phyloP scores from a whole-genome alignment of 1,140 invertebrate genomes.

The Drosophila trapezifrons region DNA sequence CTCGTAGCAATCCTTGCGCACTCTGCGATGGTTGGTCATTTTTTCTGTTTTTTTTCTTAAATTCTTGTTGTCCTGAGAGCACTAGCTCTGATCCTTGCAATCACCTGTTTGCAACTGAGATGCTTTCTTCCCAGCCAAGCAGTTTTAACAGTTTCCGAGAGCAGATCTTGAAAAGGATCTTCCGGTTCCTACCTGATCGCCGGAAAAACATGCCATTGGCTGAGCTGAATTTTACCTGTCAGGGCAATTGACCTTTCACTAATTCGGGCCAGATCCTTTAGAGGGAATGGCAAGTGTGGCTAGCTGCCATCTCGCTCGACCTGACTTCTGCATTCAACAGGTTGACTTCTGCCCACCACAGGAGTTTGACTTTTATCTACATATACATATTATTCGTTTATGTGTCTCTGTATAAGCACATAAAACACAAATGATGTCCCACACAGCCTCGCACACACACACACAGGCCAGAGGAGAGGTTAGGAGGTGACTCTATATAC shows the following conservation, averaged over 20 bases:
- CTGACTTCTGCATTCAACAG: slow-evolving; percentile 60
- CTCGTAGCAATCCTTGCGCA: slow-evolving; percentile 75
- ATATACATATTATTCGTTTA: slow-evolving; percentile 16
- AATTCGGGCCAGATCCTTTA: slow-evolving; percentile 52
- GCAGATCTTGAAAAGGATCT: slow-evolving; percentile 19
- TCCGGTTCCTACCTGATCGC: slow-evolving; percentile 21
- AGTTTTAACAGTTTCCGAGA: slow-evolving; percentile 60
- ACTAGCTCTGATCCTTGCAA: slow-evolving; percentile 60
- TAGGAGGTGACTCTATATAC: slow-evolving; percentile 13
- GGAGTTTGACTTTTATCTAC: slow-evolving; percentile 68
- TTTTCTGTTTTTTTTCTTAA: slow-evolving; percentile 10
- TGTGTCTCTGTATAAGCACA: slow-evolving; percentile 33
- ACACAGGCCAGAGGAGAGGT: slow-evolving; percentile 2
- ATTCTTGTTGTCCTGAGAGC: slow-evolving; percentile 4
- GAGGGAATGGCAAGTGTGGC: slow-evolving; percentile 49
- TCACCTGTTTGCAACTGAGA: slow-evolving; percentile 80
- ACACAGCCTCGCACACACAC: slow-evolving; percentile 35
- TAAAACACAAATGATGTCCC: slow-evolving; percentile 41
- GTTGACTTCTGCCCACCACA: slow-evolving; percentile 68
- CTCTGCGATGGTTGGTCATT: slow-evolving; percentile 75
- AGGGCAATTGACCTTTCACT: slow-evolving; percentile 76
- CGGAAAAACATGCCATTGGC: slow-evolving; percentile 50
- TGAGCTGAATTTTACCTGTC: slow-evolving; percentile 45
- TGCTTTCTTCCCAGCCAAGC: slow-evolving; percentile 19
- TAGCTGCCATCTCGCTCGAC: slow-evolving; percentile 23